Evolutionary conservation across 64 coral and sea anemone species (phyloP), one percentile per base, ranked within the genome.

Genomic region (Stichodactyla helianthus): DNA sequence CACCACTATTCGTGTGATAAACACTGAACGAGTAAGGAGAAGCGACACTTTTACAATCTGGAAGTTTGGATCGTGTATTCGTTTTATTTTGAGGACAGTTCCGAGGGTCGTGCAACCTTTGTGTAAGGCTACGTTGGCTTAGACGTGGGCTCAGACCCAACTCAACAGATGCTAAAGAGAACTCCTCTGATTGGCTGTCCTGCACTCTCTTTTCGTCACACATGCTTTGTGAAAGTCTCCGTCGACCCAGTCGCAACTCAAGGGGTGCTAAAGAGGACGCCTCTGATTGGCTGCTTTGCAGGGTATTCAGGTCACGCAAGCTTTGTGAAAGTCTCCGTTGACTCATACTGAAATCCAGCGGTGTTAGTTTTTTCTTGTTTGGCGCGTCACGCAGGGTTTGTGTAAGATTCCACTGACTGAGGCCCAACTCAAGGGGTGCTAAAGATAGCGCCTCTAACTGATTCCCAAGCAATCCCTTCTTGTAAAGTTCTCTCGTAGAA

Each of bases 401-500:
- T 81, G 55, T 62, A 84, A 57, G 12, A 20, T 55, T 55, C 10
- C 83, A 55, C 8, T 84, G 54, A 35, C 83, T 63, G 5, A 84
- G 27, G 27, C 83, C 61, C 83, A 84, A 63, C 53, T 84, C 57
- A 27, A 84, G 55, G 14, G 83, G 83, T 14, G 83, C 83, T 35
- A 54, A 53, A 8, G 83, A 84, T 13, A 84, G 28, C 10, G 25
- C 14, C 11, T 63, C 50, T 63, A 55, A 60, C 28, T 84, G 17
- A 25, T 60, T 84, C 18, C 6, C 7, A 3, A 3, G 35, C 27
- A 31, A 50, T 51, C 54, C 59, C 31, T 84, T 84, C 53, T 23
- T 59, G 15, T 58, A 63, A 26, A 84, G 83, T 18, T 60, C 83
- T 82, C 83, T 60, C 11, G 83, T 60, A 17, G 83, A 84, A 35